A percentile compares a stretch with the other conserved stretches of the same genome.
phyloP scores from a whole-genome alignment of 2,888 invertebrate genomes.

The Volucella bombylans region DNA sequence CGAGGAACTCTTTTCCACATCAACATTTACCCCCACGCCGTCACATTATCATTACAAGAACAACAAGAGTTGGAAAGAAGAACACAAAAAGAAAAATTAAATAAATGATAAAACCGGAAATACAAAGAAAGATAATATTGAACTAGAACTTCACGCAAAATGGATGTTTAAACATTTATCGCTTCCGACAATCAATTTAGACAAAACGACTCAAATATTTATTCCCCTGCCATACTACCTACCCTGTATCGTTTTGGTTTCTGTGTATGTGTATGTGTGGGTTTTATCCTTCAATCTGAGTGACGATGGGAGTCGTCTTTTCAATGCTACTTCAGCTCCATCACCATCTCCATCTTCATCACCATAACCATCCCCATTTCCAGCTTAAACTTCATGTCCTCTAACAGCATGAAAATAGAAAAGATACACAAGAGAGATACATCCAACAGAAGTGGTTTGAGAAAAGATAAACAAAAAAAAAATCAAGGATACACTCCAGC shows the following conservation, averaged over 20 bases:
- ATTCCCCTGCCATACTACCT: conserved; percentile 8
- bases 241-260: neutral
- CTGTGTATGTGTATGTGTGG: conserved; percentile 16
- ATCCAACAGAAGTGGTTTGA: neutral
- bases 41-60: conserved; percentile 50
- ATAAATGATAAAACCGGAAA: conserved; percentile 1
- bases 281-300: conserved; percentile 66
- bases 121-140: conserved; percentile 61
- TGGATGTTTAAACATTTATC: conserved; percentile 73
- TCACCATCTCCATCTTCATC: too few species aligned
- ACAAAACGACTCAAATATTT: conserved; percentile 72
- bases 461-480: conserved; percentile 48
- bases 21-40: conserved; percentile 30
- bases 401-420: conserved; percentile 30
- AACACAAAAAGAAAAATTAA: conserved; percentile 18
- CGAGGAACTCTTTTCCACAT: conserved; percentile 8
- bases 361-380: too few species aligned
- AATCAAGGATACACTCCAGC: conserved; percentile 1
- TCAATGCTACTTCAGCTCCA: neutral
- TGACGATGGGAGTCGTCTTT: conserved; percentile 40
- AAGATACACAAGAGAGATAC: conserved; percentile 35
- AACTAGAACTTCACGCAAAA: conserved; percentile 69
- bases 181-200: conserved; percentile 72
- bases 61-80: conserved; percentile 44
- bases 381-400: neutral